Base-by-base conservation (phyloP, 2,888 invertebrate species). In the Temnothorax ravouxi region DNA sequence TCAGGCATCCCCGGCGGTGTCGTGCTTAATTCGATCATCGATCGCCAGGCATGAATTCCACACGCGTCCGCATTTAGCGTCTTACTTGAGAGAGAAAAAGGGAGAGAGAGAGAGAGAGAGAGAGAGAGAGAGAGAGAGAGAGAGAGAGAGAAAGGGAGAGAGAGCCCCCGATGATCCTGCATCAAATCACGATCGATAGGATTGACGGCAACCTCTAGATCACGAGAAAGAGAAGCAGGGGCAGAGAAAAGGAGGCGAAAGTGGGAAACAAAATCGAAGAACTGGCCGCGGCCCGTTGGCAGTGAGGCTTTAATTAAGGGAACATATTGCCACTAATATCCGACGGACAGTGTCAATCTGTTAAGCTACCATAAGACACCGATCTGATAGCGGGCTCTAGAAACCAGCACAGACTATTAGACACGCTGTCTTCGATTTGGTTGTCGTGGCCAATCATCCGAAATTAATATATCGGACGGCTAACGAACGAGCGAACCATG, bases 251-350 rank as follows among this genome's bases (percentile, higher is more conserved):
- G 52, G 44, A 11, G 54, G 50, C 9, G 47, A 50, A 67, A 69
- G 34, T 54, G 41, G 44, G 18, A 18, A 47, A 38, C 54, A 66
- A 59, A 64, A 47, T 62, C 76, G 83, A 71, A 62, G 64, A 59
- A 67, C 21, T 56, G 54, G 61, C 41, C 69, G 66, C 77, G 54
- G 29, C 52, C 77, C 82, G 79, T 74, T 80, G 69, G 81, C 87
- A 87, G 86, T 84, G 86, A 87, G 89, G 85, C 86, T 93, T 93
- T 92, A 93, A 94, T 94, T 93, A 94, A 92, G 92, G 90, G 90
- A 94, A 93, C 94, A 94, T 93, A 94, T 94, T 92, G 93, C 93
- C 93, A 92, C 93, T 94, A 94, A 94, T 94, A 93, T 93, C 91
- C 89, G 91, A 91, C 91, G 92, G 92, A 93, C 93, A 93, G 93